A percentile compares a stretch with the other conserved stretches of the same genome.
phyloP scores from a whole-genome alignment of 2,797 vertebrate species.

The Ciconia nigra region DNA sequence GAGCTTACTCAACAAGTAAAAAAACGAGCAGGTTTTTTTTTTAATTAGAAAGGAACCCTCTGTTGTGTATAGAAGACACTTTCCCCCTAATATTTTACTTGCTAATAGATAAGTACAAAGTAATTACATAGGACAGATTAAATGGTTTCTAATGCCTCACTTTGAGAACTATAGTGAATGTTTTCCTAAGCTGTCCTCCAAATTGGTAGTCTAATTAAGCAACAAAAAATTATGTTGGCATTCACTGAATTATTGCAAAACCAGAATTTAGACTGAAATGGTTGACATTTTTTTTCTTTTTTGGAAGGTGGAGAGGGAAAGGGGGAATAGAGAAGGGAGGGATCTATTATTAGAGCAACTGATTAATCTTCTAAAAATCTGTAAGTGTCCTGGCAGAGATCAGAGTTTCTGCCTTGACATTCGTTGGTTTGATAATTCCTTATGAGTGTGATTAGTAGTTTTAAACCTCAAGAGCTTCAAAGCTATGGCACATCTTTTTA shows the following conservation, averaged over 20 bases:
- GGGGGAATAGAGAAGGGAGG: background rate
- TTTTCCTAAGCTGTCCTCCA: constrained; percentile 24
- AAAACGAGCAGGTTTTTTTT: background rate
- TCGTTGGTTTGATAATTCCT: background rate
- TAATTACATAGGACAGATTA: background rate
- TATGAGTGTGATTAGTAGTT: background rate
- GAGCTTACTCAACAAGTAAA: background rate
- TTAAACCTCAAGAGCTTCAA: background rate
- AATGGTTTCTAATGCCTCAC: background rate
- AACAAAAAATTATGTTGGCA: background rate
- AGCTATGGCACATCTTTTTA: background rate
- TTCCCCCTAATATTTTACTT: background rate
- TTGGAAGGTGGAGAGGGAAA: background rate
- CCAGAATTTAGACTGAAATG: background rate
- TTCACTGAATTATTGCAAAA: background rate
- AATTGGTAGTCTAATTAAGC: background rate
- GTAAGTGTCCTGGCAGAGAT: background rate
- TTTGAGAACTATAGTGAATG: background rate
- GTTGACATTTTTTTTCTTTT: background rate
- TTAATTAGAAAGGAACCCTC: background rate
- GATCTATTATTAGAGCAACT: background rate
- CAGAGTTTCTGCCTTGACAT: background rate
- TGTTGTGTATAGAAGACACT: background rate
- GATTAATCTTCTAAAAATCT: background rate
- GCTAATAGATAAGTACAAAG: background rate